A percentile compares a stretch with the other conserved stretches of the same genome.
These are phyloP conservation scores for Siniperca obscura DNA, from an alignment of 2,797 vertebrate species.

Conservation along the genomic window DNA sequence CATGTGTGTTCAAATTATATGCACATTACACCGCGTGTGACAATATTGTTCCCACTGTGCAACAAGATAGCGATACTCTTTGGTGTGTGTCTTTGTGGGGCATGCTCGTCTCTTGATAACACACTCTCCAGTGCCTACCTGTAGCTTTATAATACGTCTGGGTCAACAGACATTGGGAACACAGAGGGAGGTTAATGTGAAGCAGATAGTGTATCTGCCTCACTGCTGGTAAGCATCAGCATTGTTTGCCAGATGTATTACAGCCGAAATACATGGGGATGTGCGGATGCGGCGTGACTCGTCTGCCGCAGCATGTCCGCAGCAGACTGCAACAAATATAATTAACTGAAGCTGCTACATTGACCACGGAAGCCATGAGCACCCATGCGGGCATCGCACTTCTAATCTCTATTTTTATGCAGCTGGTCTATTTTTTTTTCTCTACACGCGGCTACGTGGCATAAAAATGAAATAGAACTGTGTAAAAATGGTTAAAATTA, in stretches of 20 bases:
- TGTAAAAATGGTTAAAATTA: too few species aligned
- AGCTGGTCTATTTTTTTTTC: too few species aligned
- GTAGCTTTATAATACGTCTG: conserved; percentile 47
- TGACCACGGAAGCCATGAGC: too few species aligned
- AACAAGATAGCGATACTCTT: conserved; percentile 1
- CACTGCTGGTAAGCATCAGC: conserved; percentile 44
- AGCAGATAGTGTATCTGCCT: conserved; percentile 48
- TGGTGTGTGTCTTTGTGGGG: neutral
- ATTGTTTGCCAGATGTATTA: conserved; percentile 56
- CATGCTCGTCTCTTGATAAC: conserved; percentile 25
- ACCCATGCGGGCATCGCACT: too few species aligned
- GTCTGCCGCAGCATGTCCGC: too few species aligned
- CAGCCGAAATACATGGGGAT: too few species aligned
- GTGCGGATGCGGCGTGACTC: too few species aligned
- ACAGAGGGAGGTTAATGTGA: conserved; percentile 70
- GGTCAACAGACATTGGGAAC: conserved; percentile 64
- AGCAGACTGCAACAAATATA: too few species aligned
- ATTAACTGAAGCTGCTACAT: too few species aligned
- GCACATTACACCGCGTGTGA: conserved; percentile 25
- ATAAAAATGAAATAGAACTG: too few species aligned
- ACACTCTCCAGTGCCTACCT: conserved; percentile 42
- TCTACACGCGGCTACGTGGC: too few species aligned
- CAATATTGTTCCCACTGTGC: conserved; percentile 14
- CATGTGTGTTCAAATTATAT: conserved; percentile 46
- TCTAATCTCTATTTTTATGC: too few species aligned